Base-by-base conservation (phyloP, 2,888 invertebrate species). In the Cistogaster globosa region DNA sequence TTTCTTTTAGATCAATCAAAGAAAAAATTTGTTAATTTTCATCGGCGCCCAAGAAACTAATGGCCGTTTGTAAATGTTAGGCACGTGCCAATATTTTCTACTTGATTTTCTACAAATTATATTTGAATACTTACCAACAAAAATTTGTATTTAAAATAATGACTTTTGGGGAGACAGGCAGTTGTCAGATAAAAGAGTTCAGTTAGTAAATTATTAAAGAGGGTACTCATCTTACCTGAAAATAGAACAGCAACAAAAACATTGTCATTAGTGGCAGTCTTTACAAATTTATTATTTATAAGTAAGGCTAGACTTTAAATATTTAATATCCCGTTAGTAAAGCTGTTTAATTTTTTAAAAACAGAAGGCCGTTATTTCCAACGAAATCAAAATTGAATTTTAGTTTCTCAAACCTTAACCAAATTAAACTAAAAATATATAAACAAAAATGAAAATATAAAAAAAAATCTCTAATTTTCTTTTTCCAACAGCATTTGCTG, bases 191-290 rank as follows among this genome's bases (percentile, higher is more conserved):
- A 32, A 36, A 26, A 14, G 38, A 16, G 8, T 51, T 26, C 8
- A 48, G 16, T 4, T 26, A n/a, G 16, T 16, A n/a, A 48, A n/a
- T 48, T 14, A 45, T 48, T 48, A 14, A 16, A 1, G 42, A 48
- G n/a, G 12, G 5, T 5, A 14, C 7, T 16, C 6, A 48, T 8
- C 79, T 79, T 75, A 84, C 83, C 83, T 84, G 69, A 5, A 84
- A 81, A 79, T 58, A 69, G 38, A 55, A n/a, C 0, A 80, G 48
- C 51, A 12, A 22, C 4, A 60, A n/a, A 42, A 36, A 36, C 42
- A 8, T 18, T 32, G 42, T 22, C 7, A 26, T 26, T n/a, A n/a
- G n/a, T n/a, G n/a, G n/a, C n/a, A n/a, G n/a, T n/a, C n/a, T n/a
- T n/a, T 26, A 26, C 26, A 26, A 2, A 26, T 26, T 26, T 26